Evolutionary conservation across 2,113 vertebrate species (phyloP).

Genomic region (Bubo bubo): DNA sequence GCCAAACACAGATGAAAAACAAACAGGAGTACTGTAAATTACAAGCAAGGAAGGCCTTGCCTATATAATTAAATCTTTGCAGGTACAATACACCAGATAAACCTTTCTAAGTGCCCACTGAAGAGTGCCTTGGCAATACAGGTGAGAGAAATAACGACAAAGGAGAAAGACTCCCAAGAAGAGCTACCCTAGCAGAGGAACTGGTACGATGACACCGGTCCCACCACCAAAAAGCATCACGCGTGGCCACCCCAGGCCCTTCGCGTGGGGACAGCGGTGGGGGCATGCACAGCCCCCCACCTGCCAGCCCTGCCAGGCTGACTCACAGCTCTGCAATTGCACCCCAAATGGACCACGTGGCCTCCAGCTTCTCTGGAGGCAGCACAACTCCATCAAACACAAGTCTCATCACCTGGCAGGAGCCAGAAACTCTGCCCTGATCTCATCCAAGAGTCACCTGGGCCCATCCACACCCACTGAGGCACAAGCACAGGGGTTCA

Average conservation of each 20-base stretch:
- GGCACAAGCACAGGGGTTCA: background rate
- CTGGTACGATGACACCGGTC: fast-evolving
- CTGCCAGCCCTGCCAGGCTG: background rate
- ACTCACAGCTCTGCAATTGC: background rate
- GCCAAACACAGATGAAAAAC: background rate
- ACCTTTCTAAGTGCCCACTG: background rate
- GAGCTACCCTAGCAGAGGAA: background rate
- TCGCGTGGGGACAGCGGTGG: fast-evolving
- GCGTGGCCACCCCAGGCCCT: fast-evolving
- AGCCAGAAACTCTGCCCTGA: background rate
- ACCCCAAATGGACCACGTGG: fast-evolving
- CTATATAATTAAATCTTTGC: background rate
- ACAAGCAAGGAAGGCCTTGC: background rate
- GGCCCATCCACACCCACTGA: too few relatives aligned
- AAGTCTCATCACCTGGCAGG: background rate
- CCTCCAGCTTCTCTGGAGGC: background rate
- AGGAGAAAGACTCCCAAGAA: background rate
- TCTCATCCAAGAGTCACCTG: fast-evolving
- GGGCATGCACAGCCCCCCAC: background rate
- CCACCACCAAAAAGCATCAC: background rate
- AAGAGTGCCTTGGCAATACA: background rate
- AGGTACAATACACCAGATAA: background rate
- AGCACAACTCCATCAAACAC: background rate
- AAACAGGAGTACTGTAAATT: background rate
- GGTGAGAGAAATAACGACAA: background rate